Base-by-base conservation (phyloP, 2,888 invertebrate species). In the Clepsis dumicolana region DNA sequence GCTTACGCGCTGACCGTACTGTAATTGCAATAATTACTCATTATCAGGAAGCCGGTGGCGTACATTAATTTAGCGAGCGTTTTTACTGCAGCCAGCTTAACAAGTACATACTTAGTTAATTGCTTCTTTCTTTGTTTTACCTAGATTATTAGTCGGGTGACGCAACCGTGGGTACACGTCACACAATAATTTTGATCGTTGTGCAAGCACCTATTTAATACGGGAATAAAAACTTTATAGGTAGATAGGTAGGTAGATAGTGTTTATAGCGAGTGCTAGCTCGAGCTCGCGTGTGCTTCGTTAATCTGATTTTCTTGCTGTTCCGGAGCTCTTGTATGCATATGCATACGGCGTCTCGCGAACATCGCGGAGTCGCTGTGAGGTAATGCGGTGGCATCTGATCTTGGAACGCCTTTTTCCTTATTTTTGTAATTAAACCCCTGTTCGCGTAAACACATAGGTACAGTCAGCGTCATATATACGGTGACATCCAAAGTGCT, bases 31-130 rank as follows among this genome's bases (percentile, higher is more conserved):
- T 91, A 91, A 92, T 91, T 87, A 89, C 85, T 89, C 83, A 89
- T 91, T 90, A 92, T 89, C 84, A 91, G 91, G 91, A 93, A 92
- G 91, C 84, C 80, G 80, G 83, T 80, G 79, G 83, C 80, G 84
- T 82, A 84, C 86, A 85, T 87, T 91, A 89, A 91, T 87, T 88
- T 89, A 85, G 85, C 81, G 76, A 80, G 80, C 77, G 86, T 91
- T 92, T 91, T 91, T 91, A 85, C 85, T 82, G 78, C 71, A 81
- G 78, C 74, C 77, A 85, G 82, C 88, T 89, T 88, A 89, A 87
- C 91, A 90, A 91, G 90, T 89, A 90, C 89, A 90, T 89, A 91
- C 89, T 87, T 86, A 85, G 86, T 88, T 91, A 91, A 91, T 92
- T 90, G 86, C 82, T 84, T 81, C 80, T 85, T 83, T 90, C 87